Conservation (phyloP, 2,888 invertebrate species). For the Tipula vernalis region DNA sequence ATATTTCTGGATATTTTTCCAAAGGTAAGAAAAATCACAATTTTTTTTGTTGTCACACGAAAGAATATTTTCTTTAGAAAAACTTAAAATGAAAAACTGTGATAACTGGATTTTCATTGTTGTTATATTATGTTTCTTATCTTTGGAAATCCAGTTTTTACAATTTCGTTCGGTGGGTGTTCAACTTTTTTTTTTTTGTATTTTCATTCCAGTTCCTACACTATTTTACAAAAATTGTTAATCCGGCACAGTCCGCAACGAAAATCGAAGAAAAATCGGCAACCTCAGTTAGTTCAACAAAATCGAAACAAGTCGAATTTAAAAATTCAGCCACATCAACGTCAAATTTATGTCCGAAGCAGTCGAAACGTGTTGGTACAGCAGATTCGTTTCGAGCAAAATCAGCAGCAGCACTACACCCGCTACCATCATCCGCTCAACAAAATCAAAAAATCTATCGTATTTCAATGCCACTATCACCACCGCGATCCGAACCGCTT, state of each 20-base stretch:
- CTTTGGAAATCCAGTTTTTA: background rate
- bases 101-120: constrained; percentile 4
- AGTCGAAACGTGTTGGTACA: background rate
- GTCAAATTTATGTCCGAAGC: background rate
- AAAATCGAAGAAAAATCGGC: background rate
- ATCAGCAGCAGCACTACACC: background rate
- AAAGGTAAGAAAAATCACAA: constrained; percentile 4
- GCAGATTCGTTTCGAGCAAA: background rate
- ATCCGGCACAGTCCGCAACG: background rate
- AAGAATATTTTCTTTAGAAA: background rate
- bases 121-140: background rate
- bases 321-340: background rate
- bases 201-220: background rate
- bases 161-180: background rate
- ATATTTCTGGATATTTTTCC: background rate
- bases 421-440: too few species aligned
- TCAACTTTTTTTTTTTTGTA: background rate
- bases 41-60: background rate
- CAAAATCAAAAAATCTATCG: background rate
- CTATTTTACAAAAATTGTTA: background rate
- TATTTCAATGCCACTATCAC: background rate
- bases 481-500: background rate
- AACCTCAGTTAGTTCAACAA: background rate
- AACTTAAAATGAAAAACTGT: background rate
- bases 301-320: background rate